Base-by-base conservation (phyloP, 2,888 invertebrate species). In the Dascillus cervinus region DNA sequence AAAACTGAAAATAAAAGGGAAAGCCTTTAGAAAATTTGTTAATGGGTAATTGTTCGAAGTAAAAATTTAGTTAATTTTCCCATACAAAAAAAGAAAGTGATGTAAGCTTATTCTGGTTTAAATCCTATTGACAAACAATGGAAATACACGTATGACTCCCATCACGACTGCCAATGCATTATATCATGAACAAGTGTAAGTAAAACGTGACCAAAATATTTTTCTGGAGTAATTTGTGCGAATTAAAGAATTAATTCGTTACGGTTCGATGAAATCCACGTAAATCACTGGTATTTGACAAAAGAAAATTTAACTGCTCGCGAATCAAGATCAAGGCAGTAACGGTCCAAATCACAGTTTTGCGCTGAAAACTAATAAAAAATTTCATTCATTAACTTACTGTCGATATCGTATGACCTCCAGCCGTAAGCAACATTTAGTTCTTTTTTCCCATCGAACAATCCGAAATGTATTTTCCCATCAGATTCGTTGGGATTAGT, bases 371-470 rank as follows among this genome's bases (percentile, higher is more conserved):
- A n/a, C n/a, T n/a, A n/a, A n/a, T n/a, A n/a, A n/a, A n/a, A n/a
- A n/a, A 17, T 17, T 8, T 17, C 8, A 6, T 17, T 17, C 17
- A 31, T 27, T 23, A 24, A 63, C 74, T 73, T 64, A 90, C 89
- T 81, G 57, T 83, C 80, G 42, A 91, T 76, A 39, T 82, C 75
- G 54, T 79, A 73, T 30, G 71, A 72, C 53, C 91, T 76, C 71
- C 78, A 77, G 3, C 91, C 92, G 52, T 87, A 83, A 2, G 83
- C 86, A 34, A 77, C 77, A 59, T 90, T 83, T 17, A 94, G 64
- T 47, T 80, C 78, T 59, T 89, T 88, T 41, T 77, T 79, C 0
- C 94, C 94, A 51, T 82, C 79, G 55, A 94, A 88, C 4, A 95
- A 71, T 0, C 94, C 94, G 56, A 91, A 87, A 56, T 81, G 77